These are phyloP conservation scores for Labeo calbasu DNA, from an alignment of 2,797 vertebrate genomes.

Conservation along the genomic window DNA sequence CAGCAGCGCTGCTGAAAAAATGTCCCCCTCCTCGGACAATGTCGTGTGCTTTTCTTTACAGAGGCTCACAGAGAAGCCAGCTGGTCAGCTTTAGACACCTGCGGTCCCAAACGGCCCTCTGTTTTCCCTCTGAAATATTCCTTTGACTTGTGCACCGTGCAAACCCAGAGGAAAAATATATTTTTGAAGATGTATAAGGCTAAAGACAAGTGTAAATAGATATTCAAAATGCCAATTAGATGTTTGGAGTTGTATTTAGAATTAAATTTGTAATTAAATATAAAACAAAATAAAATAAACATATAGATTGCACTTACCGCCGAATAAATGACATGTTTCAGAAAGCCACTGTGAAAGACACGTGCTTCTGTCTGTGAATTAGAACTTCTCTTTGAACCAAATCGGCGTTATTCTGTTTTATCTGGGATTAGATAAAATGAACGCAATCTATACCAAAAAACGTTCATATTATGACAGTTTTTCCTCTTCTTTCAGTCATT, in stretches of 20 bases:
- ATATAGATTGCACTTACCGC: neutral
- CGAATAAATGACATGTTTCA: neutral
- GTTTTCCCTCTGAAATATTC: constrained; percentile 24
- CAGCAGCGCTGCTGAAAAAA: constrained; percentile 89
- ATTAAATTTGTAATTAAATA: neutral
- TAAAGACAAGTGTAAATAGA: neutral
- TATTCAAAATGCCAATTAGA: neutral
- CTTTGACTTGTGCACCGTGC: constrained; percentile 10
- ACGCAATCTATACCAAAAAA: neutral
- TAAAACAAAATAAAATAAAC: neutral
- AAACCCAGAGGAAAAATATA: neutral
- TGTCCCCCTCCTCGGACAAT: constrained; percentile 92
- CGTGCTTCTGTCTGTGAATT: neutral
- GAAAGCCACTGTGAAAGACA: neutral
- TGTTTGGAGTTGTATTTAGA: neutral
- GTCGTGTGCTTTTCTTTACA: constrained; percentile 72
- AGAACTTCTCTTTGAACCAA: constrained; percentile 5
- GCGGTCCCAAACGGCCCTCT: constrained; percentile 66
- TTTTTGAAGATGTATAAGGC: neutral
- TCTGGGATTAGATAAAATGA: neutral
- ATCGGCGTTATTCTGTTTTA: neutral
- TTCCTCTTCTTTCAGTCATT: neutral
- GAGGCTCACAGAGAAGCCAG: constrained; percentile 75
- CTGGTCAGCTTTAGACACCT: constrained; percentile 75
- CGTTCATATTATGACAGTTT: neutral